Evolutionary conservation across 1,140 invertebrate genomes (phyloP).

Genomic region (Amyelois transitella): DNA sequence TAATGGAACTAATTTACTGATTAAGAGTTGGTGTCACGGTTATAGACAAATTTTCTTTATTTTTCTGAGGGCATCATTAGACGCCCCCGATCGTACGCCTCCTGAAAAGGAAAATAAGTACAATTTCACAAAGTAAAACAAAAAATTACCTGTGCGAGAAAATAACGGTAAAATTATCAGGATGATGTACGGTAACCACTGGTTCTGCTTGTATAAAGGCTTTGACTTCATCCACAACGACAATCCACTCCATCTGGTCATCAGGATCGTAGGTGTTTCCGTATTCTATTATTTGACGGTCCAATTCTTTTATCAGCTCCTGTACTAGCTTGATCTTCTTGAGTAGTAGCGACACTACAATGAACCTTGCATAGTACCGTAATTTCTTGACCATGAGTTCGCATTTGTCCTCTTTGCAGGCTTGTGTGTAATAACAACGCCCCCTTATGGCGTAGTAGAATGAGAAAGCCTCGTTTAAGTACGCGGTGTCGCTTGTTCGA

Average conservation of each 20-base stretch:
- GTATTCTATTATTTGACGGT: conserved; percentile 95
- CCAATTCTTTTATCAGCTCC: conserved; percentile 93
- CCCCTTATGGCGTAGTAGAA: conserved; percentile 97
- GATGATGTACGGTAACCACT: conserved; percentile 89
- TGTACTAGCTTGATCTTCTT: conserved; percentile 96
- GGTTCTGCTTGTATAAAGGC: conserved; percentile 95
- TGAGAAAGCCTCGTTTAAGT: conserved; percentile 95
- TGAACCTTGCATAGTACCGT: conserved; percentile 96
- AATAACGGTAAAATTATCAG: conserved; percentile 85
- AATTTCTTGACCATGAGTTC: conserved; percentile 99
- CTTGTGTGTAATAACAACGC: conserved; percentile 95
- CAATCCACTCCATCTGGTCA: conserved; percentile 96
- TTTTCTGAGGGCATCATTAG: too few species aligned
- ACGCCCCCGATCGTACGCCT: too few species aligned
- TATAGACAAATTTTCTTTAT: too few species aligned
- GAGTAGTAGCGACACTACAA: conserved; percentile 95
- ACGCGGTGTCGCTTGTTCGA: conserved; percentile 96
- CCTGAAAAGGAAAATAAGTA: too few species aligned
- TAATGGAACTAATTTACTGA: too few species aligned
- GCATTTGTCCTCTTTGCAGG: conserved; percentile 93
- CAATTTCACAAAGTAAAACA: too few species aligned
- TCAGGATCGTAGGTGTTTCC: conserved; percentile 95
- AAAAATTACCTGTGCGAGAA: conserved; percentile 83
- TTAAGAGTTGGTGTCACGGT: too few species aligned
- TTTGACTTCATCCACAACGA: conserved; percentile 96